A percentile compares a stretch with the other conserved stretches of the same genome.
Evolutionary conservation across 2,113 vertebrate species (phyloP).

Genomic region (Calonectris borealis): DNA sequence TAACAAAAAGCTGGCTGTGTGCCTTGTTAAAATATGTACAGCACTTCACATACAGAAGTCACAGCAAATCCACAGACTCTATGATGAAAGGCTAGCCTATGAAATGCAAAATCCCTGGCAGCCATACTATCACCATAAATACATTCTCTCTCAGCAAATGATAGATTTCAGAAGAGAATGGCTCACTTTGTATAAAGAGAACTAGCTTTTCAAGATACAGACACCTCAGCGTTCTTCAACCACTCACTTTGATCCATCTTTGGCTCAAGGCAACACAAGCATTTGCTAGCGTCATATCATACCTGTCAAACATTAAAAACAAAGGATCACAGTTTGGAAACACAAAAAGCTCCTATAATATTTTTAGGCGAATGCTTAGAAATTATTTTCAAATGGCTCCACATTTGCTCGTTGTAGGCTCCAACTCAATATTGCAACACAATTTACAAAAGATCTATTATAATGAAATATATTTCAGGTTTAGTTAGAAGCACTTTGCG

Average conservation of each 20-base stretch:
- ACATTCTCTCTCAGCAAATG: not conserved
- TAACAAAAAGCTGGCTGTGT: not conserved
- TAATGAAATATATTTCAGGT: not conserved
- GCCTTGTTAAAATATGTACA: not conserved
- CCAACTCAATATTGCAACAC: not conserved
- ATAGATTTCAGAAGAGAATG: not conserved
- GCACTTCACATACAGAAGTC: not conserved
- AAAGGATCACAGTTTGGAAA: not conserved
- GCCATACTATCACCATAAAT: not conserved
- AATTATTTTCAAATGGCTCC: not conserved
- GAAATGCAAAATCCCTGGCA: not conserved
- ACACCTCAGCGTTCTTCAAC: not conserved
- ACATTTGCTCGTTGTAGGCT: not conserved
- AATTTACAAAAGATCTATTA: not conserved
- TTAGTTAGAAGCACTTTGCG: not conserved
- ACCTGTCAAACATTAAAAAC: constrained; percentile 75
- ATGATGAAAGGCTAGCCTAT: not conserved
- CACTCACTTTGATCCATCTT: constrained; percentile 87
- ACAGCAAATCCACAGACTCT: not conserved
- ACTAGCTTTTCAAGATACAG: not conserved
- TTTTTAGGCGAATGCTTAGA: not conserved
- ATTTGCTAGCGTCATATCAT: constrained; percentile 89
- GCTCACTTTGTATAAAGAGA: not conserved
- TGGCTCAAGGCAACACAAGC: constrained; percentile 85
- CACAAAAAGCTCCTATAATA: not conserved